These are phyloP conservation scores for Coremacera marginata DNA, from an alignment of 2,888 invertebrate species.

Conservation along the genomic window DNA sequence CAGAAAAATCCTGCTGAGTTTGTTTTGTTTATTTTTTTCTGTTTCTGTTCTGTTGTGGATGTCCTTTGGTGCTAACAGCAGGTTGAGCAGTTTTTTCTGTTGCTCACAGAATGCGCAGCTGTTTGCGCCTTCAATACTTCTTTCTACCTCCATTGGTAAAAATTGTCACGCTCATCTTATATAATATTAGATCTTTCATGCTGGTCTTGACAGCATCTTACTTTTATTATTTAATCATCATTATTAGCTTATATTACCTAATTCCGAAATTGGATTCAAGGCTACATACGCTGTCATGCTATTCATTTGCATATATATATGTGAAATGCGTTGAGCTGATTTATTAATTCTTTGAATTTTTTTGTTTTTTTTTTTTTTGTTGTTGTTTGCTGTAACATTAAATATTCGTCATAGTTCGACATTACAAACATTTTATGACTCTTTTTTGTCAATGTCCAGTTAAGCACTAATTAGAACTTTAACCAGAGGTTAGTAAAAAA, in stretches of 20 bases:
- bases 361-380: too few relatives aligned
- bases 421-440: background rate
- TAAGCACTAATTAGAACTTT: too few relatives aligned
- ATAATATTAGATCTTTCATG: constrained; percentile 12
- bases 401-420: too few relatives aligned
- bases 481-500: too few relatives aligned
- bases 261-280: constrained; percentile 20
- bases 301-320: constrained; percentile 39
- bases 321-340: too few relatives aligned
- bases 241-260: background rate
- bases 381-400: too few relatives aligned
- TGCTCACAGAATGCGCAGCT: constrained; percentile 42
- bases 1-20: constrained; percentile 45
- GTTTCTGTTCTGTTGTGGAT: background rate
- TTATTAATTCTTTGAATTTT: too few relatives aligned
- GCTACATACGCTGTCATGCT: constrained; percentile 26
- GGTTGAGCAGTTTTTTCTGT: constrained; percentile 48
- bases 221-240: too few relatives aligned
- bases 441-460: too few relatives aligned
- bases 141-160: background rate
- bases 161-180: constrained; percentile 27
- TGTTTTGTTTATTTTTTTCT: constrained; percentile 28
- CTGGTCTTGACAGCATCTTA: background rate
- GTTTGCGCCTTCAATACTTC: constrained; percentile 28
- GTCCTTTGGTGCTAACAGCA: constrained; percentile 43